Base-by-base conservation (phyloP, 2,888 invertebrate genomes). In the Orchesellides sinensis region DNA sequence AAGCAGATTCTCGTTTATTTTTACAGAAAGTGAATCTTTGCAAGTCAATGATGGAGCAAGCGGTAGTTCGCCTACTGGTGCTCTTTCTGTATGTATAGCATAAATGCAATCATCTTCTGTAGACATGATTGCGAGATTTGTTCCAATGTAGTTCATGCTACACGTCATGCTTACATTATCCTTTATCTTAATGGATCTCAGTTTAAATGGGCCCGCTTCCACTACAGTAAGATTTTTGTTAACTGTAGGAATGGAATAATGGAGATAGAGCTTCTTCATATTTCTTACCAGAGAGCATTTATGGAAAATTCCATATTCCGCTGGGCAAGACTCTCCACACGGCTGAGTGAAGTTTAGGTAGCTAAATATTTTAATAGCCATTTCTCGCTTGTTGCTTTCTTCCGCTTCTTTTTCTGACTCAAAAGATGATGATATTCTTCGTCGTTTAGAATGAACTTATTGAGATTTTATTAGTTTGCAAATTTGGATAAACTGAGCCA, bases 301-400 rank as follows among this genome's bases (percentile, higher is more conserved):
- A 27, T 81, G 72, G 25, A 80, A 80, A 0, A 70, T 80, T 19
- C 83, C 85, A 77, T 72, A 69, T 5, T 78, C 19, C 1, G 74
- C 25, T 12, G 82, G 82, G 35, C 83, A 85, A 0, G 25, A 23
- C 0, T 84, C 80, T 10, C 35, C 61, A 49, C 84, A 84, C 0
- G 83, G 82, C 47, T 83, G 45, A 0, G 79, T 75, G 12, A 77
- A 65, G 23, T 85, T 85, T n/a, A n/a, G n/a, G n/a, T n/a, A n/a
- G n/a, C n/a, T n/a, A n/a, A n/a, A n/a, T n/a, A n/a, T n/a, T n/a
- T n/a, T n/a, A n/a, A n/a, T n/a, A n/a, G n/a, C n/a, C n/a, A n/a
- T n/a, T n/a, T n/a, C n/a, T n/a, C n/a, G n/a, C n/a, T n/a, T n/a
- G n/a, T n/a, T n/a, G n/a, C n/a, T n/a, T n/a, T n/a, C n/a, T n/a